Base-by-base conservation (phyloP, 2,888 invertebrate genomes). In the Notodonta ziczac region DNA sequence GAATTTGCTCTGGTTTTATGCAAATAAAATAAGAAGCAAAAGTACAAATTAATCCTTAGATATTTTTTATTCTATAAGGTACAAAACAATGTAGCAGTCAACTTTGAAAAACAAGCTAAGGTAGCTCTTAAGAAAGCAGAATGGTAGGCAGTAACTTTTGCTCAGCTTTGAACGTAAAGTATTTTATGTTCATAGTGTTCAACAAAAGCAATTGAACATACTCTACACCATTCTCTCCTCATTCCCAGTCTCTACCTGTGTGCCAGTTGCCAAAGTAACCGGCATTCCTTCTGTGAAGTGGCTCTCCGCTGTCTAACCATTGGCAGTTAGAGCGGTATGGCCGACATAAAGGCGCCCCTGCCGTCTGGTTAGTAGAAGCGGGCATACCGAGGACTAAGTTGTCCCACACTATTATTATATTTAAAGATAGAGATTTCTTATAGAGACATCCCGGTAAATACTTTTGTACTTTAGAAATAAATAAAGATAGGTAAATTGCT, bases 301-400 rank as follows among this genome's bases (percentile, higher is more conserved):
- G 80, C 77, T 81, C 81, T 69, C 67, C 63, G 44, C 59, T 69
- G 69, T 72, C 69, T 69, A 64, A 70, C 70, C 63, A 69, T 75
- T 68, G 72, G 70, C 65, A 61, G 24, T 52, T 57, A 13, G 69
- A 60, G 67, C 66, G 64, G 59, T 67, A 66, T 67, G 71, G 71
- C 76, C 71, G 64, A 72, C 76, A 87, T 88, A 90, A 90, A 90
- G 87, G 85, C 87, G 78, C 84, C 82, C 89, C 87, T 84, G 82
- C 82, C 80, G 80, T 75, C 80, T 81, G 81, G 79, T 77, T 77
- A 74, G 71, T 53, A 66, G 67, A 66, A 51, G 60, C 54, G 63
- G 64, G 59, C 63, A 63, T 64, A 62, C 69, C 66, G 59, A 6
- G 39, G 13, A 13, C 54, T n/a, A 54, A 54, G 65, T 72, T 68